Evolutionary conservation across 1,140 invertebrate species (phyloP).

Genomic region (Cyphomyrmex costatus): DNA sequence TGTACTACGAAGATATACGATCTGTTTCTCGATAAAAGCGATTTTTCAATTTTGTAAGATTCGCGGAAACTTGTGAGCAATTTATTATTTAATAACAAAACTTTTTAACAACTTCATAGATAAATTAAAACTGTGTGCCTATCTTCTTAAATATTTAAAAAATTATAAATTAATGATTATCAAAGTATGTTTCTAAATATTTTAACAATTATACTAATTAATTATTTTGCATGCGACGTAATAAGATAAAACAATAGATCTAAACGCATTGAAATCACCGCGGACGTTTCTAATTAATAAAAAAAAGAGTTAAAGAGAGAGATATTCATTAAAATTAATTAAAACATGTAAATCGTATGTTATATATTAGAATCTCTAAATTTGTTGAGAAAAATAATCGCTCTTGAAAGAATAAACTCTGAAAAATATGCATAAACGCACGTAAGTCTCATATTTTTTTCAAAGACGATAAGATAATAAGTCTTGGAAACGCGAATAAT

Average conservation of each 20-base stretch:
- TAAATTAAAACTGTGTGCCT: not conserved
- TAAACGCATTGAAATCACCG: not conserved
- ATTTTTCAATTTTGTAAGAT: too few species aligned
- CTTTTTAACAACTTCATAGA: not conserved
- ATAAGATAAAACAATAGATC: not conserved
- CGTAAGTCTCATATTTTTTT: not conserved
- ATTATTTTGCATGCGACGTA: not conserved
- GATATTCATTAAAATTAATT: not conserved
- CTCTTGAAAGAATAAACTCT: not conserved
- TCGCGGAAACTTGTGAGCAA: not conserved
- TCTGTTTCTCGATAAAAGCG: not conserved
- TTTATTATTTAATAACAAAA: not conserved
- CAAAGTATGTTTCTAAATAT: not conserved
- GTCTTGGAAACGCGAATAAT: conserved; percentile 18
- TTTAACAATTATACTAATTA: not conserved
- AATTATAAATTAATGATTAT: conserved; percentile 1
- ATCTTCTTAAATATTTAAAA: not conserved
- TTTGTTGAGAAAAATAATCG: conserved; percentile 4
- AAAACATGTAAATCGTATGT: not conserved
- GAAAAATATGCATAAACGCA: not conserved
- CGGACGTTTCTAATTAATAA: not conserved
- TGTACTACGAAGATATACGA: not conserved
- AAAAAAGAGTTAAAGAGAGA: not conserved
- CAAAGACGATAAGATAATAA: conserved; percentile 17
- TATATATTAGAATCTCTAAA: not conserved